Base-by-base conservation (phyloP, 1,140 invertebrate species). In the Anoplophora glabripennis region DNA sequence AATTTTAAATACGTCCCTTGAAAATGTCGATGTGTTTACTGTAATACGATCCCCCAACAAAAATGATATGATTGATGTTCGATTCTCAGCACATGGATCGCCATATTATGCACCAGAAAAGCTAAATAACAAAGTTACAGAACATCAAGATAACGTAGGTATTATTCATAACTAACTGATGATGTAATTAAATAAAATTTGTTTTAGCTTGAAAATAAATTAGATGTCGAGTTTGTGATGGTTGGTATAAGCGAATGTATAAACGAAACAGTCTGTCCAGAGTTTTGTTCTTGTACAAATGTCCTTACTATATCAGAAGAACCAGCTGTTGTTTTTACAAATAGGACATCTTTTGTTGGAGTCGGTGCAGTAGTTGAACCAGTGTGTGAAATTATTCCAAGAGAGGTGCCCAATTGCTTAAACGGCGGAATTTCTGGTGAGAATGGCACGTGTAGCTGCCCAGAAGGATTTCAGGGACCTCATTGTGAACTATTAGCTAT, bases 1-100 rank as follows among this genome's bases (percentile, higher is more conserved):
- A 52, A 82, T 94, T 7, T 82, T 93, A 48, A 92, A 92, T 64
- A 85, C 86, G 0, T 86, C 85, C 0, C 69, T 83, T 38, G 82
- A 89, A 18, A 96, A 96, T 76, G 89, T 98, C 4, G 93, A 97
- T 71, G 86, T 98, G 0, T 95, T 98, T 65, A 96, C 93, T 0
- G 90, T 97, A 0, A 79, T 92, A 3, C 83, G 83, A 63, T 87
- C 87, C 4, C 80, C 82, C 0, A 74, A 49, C n/a, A 42, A 79
- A 53, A 83, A 85, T 44, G 80, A 77, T 4, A 69, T 82, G 0
- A 69, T 92, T 35, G 94, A 98, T 73, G 88, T 96, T 0, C 78
- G 94, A 61, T 98, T 90, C 75, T 90, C 93, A 0, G 94, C 90
- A 0, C 94, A 96, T 73, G 91, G 90, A 0, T 95, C 93, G 0